Conservation (phyloP, 2,797 vertebrate genomes). For the Morus bassanus region DNA sequence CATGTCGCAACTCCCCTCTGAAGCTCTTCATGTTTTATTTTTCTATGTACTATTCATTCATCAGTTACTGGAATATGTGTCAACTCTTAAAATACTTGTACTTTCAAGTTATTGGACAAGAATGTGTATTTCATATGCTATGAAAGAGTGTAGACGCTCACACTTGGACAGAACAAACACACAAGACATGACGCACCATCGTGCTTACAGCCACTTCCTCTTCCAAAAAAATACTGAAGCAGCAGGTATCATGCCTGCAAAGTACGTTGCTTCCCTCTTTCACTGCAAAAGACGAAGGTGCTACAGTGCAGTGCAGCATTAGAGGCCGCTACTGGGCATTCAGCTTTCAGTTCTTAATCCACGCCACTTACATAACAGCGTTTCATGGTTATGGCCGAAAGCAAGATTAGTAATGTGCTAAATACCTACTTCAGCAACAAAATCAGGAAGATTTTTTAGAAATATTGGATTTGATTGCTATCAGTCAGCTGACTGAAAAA, state of each 20-base stretch:
- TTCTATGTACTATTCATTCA: neutral
- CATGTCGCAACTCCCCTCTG: neutral
- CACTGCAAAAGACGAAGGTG: neutral
- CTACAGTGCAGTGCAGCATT: neutral
- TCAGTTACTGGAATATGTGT: neutral
- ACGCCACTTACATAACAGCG: fast-evolving
- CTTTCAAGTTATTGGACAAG: neutral
- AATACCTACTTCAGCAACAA: neutral
- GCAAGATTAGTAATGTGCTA: neutral
- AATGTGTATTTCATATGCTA: neutral
- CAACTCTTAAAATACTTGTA: neutral
- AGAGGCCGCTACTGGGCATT: neutral
- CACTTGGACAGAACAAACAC: neutral
- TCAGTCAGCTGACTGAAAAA: neutral
- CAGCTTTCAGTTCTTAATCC: neutral
- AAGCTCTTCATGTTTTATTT: neutral
- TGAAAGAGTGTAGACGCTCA: neutral
- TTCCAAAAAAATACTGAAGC: neutral
- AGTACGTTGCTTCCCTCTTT: neutral
- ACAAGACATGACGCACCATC: neutral
- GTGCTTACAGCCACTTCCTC: fast-evolving
- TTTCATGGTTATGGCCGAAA: neutral
- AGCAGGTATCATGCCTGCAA: neutral
- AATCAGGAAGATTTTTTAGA: neutral
- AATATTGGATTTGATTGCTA: neutral